Conservation (phyloP, 2,797 vertebrate species). For the Hemitrygon akajei region DNA sequence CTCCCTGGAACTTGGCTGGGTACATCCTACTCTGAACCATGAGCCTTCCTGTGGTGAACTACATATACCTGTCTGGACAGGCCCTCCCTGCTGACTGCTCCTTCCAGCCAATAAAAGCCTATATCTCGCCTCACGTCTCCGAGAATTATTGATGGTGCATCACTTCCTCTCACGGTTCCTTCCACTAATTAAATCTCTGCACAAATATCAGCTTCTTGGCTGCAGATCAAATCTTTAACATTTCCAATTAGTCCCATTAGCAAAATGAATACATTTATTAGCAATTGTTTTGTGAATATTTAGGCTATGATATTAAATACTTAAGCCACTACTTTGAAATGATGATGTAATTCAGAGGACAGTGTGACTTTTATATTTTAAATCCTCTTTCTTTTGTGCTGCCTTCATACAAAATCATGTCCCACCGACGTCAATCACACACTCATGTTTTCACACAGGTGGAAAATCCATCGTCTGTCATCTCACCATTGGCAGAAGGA, state of each 20-base stretch:
- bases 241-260: conserved; percentile 33
- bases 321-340: conserved; percentile 13
- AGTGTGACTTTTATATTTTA: not conserved
- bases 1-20: not conserved
- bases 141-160: too few species aligned
- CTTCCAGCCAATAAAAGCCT: too few species aligned
- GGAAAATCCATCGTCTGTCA: not conserved
- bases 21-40: not conserved
- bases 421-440: not conserved
- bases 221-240: conserved; percentile 36
- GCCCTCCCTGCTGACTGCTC: too few species aligned
- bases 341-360: conserved; percentile 9
- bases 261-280: conserved; percentile 37
- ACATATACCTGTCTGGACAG: too few species aligned
- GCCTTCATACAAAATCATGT: not conserved
- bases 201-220: conserved; percentile 34
- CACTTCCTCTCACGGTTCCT: not conserved
- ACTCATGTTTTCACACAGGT: not conserved
- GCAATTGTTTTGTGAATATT: conserved; percentile 27
- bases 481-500: not conserved
- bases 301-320: conserved; percentile 21
- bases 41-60: too few species aligned
- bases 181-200: conserved; percentile 30
- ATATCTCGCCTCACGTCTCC: too few species aligned
- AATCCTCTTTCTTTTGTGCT: not conserved